These are phyloP conservation scores for Atlantisia rogersi DNA, from an alignment of 2,113 vertebrate genomes.

Conservation along the genomic window DNA sequence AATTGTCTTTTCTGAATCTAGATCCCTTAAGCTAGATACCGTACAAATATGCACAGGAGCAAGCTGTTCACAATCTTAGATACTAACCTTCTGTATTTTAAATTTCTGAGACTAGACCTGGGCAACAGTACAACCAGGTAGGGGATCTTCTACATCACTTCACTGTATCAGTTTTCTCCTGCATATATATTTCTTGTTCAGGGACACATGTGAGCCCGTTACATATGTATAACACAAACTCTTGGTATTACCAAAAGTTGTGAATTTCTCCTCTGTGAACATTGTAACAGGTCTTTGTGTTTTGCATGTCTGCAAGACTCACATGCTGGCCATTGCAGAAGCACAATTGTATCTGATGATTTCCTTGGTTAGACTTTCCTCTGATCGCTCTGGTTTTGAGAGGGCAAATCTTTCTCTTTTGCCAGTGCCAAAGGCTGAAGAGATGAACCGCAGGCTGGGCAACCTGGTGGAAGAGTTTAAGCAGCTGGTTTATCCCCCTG, in stretches of 20 bases:
- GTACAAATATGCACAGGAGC: not conserved
- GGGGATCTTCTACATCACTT: not conserved
- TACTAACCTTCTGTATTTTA: not conserved
- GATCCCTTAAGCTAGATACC: not conserved
- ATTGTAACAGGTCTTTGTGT: not conserved
- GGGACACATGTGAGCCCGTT: not conserved
- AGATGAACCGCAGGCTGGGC: slow-evolving; percentile 87
- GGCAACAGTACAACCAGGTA: not conserved
- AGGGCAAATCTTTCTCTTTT: not conserved
- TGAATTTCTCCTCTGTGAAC: not conserved
- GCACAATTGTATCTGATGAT: not conserved
- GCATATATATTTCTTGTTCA: not conserved
- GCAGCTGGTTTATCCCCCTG: slow-evolving; percentile 89
- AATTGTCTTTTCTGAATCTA: not conserved
- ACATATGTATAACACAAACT: not conserved
- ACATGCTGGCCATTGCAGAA: not conserved
- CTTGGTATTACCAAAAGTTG: not conserved
- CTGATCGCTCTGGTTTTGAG: not conserved
- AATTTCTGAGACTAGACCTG: not conserved
- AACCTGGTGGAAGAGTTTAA: slow-evolving; percentile 87
- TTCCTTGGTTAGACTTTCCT: not conserved
- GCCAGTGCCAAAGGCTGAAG: slow-evolving; percentile 88
- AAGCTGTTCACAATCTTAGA: not conserved
- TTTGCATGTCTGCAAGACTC: not conserved
- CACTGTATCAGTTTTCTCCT: not conserved